Percentiles rank a stretch among this genome's conserved stretches.
Evolutionary conservation across 2,113 vertebrate species (phyloP).

Genomic region (Smithornis capensis): DNA sequence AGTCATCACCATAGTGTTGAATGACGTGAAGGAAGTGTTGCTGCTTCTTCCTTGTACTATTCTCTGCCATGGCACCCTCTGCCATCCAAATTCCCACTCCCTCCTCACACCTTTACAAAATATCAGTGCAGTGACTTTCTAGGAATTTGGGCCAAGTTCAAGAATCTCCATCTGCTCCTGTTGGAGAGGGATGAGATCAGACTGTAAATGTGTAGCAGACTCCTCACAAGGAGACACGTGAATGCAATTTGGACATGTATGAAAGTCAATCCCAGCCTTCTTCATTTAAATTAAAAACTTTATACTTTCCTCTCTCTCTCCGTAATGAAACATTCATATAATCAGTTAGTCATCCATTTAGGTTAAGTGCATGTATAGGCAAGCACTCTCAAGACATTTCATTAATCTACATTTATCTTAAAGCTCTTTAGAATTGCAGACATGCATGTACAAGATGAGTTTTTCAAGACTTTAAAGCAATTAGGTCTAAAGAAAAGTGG

Average conservation of each 20-base stretch:
- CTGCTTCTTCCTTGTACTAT: not conserved
- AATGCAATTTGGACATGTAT: not conserved
- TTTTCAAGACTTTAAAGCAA: slow-evolving; percentile 31
- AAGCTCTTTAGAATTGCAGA: slow-evolving; percentile 27
- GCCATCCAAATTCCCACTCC: not conserved
- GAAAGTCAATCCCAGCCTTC: not conserved
- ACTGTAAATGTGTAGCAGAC: slow-evolving; percentile 3
- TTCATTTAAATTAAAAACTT: not conserved
- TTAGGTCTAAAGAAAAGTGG: slow-evolving; percentile 12
- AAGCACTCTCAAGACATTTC: slow-evolving; percentile 35
- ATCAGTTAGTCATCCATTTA: slow-evolving; percentile 1
- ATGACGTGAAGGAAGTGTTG: not conserved
- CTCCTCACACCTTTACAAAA: slow-evolving; percentile 37
- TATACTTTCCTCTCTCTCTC: not conserved
- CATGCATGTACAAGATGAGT: not conserved
- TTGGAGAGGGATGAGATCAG: slow-evolving; percentile 16
- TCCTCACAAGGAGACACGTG: not conserved
- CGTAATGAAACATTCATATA: slow-evolving; percentile 18
- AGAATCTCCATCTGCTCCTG: slow-evolving; percentile 39
- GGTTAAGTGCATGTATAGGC: slow-evolving; percentile 39
- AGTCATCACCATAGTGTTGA: accelerated
- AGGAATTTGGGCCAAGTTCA: slow-evolving; percentile 54
- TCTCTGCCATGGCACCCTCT: not conserved
- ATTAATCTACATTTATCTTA: slow-evolving; percentile 29
- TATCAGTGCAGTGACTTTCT: slow-evolving; percentile 33